Evolutionary conservation across 2,888 invertebrate genomes (phyloP).

Genomic region (Catocala fraxini): DNA sequence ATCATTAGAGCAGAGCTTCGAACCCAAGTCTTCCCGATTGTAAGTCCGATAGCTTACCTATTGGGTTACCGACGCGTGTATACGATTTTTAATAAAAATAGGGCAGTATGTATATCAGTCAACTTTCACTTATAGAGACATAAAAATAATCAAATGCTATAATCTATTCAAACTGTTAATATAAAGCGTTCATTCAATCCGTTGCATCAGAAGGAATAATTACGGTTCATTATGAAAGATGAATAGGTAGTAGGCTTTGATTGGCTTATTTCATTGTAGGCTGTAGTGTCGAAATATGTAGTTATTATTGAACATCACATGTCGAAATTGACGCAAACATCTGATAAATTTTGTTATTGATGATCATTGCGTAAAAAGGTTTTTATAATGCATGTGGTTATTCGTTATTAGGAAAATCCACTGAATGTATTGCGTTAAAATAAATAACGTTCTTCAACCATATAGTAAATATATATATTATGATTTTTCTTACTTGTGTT

Average conservation of each 20-base stretch:
- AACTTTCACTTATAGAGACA: conserved; percentile 18
- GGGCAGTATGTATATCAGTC: conserved; percentile 4
- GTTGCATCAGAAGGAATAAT: conserved; percentile 42
- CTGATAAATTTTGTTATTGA: conserved; percentile 4
- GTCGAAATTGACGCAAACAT: conserved; percentile 12
- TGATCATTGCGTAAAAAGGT: not conserved
- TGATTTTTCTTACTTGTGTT: too few relatives aligned
- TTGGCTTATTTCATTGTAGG: conserved; percentile 33
- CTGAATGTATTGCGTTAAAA: too few relatives aligned
- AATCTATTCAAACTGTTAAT: conserved; percentile 23
- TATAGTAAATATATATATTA: too few relatives aligned
- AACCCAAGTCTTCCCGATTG: too few relatives aligned
- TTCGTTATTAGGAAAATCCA: too few relatives aligned
- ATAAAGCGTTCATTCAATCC: conserved; percentile 23
- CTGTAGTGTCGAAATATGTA: conserved; percentile 27
- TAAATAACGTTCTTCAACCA: too few relatives aligned
- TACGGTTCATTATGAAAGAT: conserved; percentile 25
- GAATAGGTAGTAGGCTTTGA: conserved; percentile 26
- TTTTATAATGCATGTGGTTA: too few relatives aligned
- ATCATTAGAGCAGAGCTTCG: too few relatives aligned
- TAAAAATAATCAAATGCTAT: conserved; percentile 18
- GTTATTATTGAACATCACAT: conserved; percentile 7
- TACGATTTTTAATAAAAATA: conserved; percentile 7
- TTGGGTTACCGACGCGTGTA: too few relatives aligned
- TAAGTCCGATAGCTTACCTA: too few relatives aligned